These are phyloP conservation scores for Prochilodus magdalenae DNA, from an alignment of 2,113 vertebrate genomes.

Conservation along the genomic window DNA sequence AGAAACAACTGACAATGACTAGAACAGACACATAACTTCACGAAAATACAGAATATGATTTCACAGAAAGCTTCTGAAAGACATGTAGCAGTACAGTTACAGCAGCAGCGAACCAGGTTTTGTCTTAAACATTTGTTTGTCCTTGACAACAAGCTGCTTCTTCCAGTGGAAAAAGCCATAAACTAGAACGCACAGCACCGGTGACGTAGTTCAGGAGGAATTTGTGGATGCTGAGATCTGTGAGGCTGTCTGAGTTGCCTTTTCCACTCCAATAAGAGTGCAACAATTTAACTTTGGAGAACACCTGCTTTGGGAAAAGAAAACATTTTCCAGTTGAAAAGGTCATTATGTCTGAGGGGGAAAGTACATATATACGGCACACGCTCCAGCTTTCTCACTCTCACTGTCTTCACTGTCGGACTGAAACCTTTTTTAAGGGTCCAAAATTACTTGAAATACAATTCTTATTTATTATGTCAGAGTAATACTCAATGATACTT, in stretches of 20 bases:
- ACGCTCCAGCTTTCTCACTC: neutral
- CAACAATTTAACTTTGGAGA: neutral
- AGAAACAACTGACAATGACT: conserved; percentile 18
- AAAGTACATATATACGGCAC: conserved; percentile 45
- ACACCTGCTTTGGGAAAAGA: conserved; percentile 43
- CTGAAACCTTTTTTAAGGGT: too few relatives aligned
- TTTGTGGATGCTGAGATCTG: neutral
- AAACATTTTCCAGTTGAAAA: conserved; percentile 55
- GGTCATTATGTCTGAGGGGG: conserved; percentile 32
- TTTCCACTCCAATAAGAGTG: neutral
- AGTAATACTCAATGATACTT: too few relatives aligned
- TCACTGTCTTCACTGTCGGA: too few relatives aligned
- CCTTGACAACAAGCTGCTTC: neutral
- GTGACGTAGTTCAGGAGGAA: neutral
- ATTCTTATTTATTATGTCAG: too few relatives aligned
- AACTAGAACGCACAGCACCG: neutral
- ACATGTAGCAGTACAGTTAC: neutral
- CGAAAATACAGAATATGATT: neutral
- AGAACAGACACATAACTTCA: conserved; percentile 1
- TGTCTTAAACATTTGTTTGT: neutral
- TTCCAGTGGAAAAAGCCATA: neutral
- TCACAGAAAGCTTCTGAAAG: neutral
- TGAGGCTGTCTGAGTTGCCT: neutral
- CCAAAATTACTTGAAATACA: too few relatives aligned
- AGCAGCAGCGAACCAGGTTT: neutral